Evolutionary conservation across 1,140 invertebrate species (phyloP), one percentile per base, ranked within the genome.

Genomic region (Atta texana): DNA sequence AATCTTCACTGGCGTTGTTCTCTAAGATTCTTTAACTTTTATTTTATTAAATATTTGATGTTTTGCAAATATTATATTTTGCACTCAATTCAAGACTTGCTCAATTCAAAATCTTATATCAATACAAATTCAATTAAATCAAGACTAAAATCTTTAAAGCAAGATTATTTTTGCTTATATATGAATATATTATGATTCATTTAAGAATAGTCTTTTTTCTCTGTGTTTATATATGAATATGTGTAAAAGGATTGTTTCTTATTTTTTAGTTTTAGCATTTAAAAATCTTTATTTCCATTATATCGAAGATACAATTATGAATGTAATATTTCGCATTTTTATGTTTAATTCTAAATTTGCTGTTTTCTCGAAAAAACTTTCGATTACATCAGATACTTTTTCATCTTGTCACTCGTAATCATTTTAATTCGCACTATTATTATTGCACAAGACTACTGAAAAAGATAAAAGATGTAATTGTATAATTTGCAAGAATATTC

Each of bases 231-330:
- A 12, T 21, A 31, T 16, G 16, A 1, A 12, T 49, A 6, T 68
- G n/a, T 28, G 6, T 28, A 31, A 31, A 14, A 68, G 4, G 44
- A 21, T 34, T 68, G 39, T 68, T 68, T 68, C n/a, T 68, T 68
- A 49, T 68, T 68, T 68, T n/a, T 21, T 66, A 18, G 18, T 18
- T 64, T 64, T 64, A n/a, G 18, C 63, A 2, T 66, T 66, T 34
- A 5, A 34, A 66, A 66, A 3, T 34, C 8, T n/a, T 8, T 66
- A 16, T 18, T 63, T 63, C 6, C 49, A 16, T 61, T 63, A 31
- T 18, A 7, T 64, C 28, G 6, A 64, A 28, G 7, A 64, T 64
- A 31, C 16, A 7, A 31, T 18, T 31, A 2, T 8, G 16, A 8
- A 31, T 18, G 16, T 31, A 64, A 64, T 44, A 44, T 31, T 31